phyloP scores from a whole-genome alignment of 2,113 vertebrate genomes.

The Propithecus coquereli region DNA sequence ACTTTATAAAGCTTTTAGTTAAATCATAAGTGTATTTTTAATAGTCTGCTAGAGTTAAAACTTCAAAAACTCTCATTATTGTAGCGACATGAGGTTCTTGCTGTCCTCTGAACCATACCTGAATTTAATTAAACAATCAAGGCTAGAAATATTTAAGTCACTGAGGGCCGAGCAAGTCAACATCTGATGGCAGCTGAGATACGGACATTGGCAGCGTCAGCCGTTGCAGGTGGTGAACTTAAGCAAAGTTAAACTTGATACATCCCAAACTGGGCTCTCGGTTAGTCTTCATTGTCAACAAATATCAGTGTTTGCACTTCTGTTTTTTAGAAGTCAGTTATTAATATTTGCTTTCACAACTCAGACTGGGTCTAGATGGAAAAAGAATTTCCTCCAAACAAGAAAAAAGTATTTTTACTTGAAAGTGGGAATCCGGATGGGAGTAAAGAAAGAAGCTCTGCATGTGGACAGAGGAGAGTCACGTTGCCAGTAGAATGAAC shows the following conservation, averaged over 20 bases:
- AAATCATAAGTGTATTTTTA: constrained; percentile 50
- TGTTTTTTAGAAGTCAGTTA: background rate
- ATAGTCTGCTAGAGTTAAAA: constrained; percentile 50
- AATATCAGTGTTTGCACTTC: background rate
- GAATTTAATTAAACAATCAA: constrained; percentile 68
- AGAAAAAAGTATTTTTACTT: background rate
- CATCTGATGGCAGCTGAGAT: background rate
- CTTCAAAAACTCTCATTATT: constrained; percentile 66
- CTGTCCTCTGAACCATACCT: constrained; percentile 63
- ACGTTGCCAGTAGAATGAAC: accelerated
- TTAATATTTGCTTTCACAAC: background rate
- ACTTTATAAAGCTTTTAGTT: constrained; percentile 38
- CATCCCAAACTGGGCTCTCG: accelerated
- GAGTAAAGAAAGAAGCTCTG: background rate
- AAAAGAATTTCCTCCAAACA: background rate
- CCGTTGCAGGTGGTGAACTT: background rate
- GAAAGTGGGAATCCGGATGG: accelerated
- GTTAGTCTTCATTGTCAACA: background rate
- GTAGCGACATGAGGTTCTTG: background rate
- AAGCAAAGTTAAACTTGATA: background rate
- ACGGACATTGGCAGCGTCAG: accelerated
- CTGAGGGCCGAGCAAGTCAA: background rate
- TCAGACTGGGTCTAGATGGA: background rate
- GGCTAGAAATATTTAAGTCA: constrained; percentile 25
- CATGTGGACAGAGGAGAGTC: background rate